phyloP scores from a whole-genome alignment of 2,797 vertebrate genomes.

The Coregonus sp. region DNA sequence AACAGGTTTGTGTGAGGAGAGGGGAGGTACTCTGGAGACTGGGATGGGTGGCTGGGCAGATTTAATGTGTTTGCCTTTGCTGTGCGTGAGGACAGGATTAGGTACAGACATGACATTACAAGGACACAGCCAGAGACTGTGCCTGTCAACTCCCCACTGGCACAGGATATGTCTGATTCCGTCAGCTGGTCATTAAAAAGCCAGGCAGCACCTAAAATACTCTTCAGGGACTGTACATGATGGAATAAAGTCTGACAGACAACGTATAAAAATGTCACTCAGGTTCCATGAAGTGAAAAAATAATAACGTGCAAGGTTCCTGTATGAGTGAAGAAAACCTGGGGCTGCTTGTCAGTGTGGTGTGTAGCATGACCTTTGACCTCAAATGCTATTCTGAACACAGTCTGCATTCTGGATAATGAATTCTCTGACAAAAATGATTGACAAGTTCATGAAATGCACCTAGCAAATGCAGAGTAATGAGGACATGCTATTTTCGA shows the following conservation, averaged over 20 bases:
- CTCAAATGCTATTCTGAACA: conserved; percentile 1
- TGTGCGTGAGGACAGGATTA: conserved; percentile 48
- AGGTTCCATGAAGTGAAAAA: not conserved
- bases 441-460: conserved; percentile 55
- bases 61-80: conserved; percentile 32
- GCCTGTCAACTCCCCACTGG: conserved; percentile 50
- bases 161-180: conserved; percentile 47
- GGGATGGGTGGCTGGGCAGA: not conserved
- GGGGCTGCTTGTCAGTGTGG: not conserved
- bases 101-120: conserved; percentile 55
- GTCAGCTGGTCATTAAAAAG: conserved; percentile 59
- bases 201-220: conserved; percentile 37
- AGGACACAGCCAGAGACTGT: conserved; percentile 43
- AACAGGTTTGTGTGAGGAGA: conserved; percentile 43
- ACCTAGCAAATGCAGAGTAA: conserved; percentile 60
- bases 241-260: not conserved
- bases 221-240: conserved; percentile 20
- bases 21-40: not conserved
- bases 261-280: not conserved
- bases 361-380: conserved; percentile 3
- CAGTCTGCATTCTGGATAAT: conserved; percentile 21
- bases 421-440: conserved; percentile 37
- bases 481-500: conserved; percentile 55
- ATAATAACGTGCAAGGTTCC: conserved; percentile 14
- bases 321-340: conserved; percentile 27